Base-by-base conservation (phyloP, 2,113 vertebrate species). In the Casuarius casuarius region DNA sequence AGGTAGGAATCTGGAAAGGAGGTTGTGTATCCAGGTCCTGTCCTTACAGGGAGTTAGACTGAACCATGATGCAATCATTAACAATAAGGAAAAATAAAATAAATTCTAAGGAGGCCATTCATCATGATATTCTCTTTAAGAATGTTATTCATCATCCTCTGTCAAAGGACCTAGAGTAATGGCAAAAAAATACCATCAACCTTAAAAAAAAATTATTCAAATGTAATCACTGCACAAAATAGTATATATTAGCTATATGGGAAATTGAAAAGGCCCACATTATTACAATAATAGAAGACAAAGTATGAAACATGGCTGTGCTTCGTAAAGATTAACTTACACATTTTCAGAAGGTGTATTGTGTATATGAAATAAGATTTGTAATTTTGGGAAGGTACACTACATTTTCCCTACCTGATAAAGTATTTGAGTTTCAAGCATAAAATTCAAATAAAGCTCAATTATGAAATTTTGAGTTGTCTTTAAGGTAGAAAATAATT, bases 201-300 rank as follows among this genome's bases (percentile, higher is more conserved):
- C 75, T 77, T 80, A 94, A 84, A 87, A 46, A 82, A 42, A 94
- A 77, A 92, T 90, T 92, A 90, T 96, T 92, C 87, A 90, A 90
- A 95, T 78, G 42, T 38, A 92, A 77, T 88, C 85, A 80, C 16
- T 0, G 0, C 46, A 80, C 49, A 74, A 92, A 92, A 46, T 62
- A 74, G 48, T 83, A 7, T 58, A n/a, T 68, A 92, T 90, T 92
- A 95, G 72, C 62, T 84, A 49, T 35, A 38, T 31, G 12, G 28
- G 38, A 94, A 93, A 90, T 71, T 68, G 72, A 84, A 92, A 93
- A 81, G 42, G 5, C 23, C 7, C 19, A 65, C 28, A 71, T 90
- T 94, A 84, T 81, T 94, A 51, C 59, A 42, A 31, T 16, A 12
- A 89, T 9, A 84, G 67, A 92, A 84, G 51, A 86, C 42, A 86